Conservation (phyloP, 1,140 invertebrate species). For the Mycetomoellerius zeteki region DNA sequence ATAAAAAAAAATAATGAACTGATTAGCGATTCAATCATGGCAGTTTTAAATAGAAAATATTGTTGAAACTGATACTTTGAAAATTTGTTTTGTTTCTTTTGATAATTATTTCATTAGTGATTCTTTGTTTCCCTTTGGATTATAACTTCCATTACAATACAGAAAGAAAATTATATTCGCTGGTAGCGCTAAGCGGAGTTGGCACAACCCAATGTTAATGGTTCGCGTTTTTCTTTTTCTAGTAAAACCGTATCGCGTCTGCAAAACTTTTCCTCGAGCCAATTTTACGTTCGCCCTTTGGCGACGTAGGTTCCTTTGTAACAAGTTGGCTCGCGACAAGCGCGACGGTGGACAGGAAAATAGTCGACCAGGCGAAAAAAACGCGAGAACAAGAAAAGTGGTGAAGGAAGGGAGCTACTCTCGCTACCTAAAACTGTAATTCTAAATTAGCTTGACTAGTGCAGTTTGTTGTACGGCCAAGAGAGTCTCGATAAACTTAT, state of each 20-base stretch:
- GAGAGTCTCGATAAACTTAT: slow-evolving; percentile 11
- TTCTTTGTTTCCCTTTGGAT: slow-evolving; percentile 3
- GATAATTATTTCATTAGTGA: slow-evolving; percentile 5
- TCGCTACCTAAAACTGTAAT: slow-evolving; percentile 39
- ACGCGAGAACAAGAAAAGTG: slow-evolving; percentile 56
- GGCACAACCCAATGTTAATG: slow-evolving; percentile 61
- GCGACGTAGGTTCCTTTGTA: slow-evolving; percentile 70
- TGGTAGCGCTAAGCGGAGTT: slow-evolving; percentile 12
- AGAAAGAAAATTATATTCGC: slow-evolving; percentile 42
- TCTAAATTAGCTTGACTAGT: slow-evolving; percentile 51
- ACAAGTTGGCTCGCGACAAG: slow-evolving; percentile 69
- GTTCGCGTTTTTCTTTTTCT: slow-evolving; percentile 48
- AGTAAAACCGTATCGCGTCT: slow-evolving; percentile 61
- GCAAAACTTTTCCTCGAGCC: slow-evolving; percentile 72
- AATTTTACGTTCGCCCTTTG: slow-evolving; percentile 76
- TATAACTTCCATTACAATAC: neutral
- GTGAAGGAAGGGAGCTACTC: slow-evolving; percentile 21
- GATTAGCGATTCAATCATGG: neutral
- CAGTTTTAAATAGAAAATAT: neutral
- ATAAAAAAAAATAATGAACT: neutral
- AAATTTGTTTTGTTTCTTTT: neutral
- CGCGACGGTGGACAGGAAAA: slow-evolving; percentile 62
- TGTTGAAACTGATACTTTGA: neutral
- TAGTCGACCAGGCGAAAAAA: slow-evolving; percentile 43
- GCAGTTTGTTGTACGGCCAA: slow-evolving; percentile 15